Evolutionary conservation across 2,113 vertebrate genomes (phyloP), one percentile per base, ranked within the genome.

Genomic region (Hypocryptadius cinnamomeus): DNA sequence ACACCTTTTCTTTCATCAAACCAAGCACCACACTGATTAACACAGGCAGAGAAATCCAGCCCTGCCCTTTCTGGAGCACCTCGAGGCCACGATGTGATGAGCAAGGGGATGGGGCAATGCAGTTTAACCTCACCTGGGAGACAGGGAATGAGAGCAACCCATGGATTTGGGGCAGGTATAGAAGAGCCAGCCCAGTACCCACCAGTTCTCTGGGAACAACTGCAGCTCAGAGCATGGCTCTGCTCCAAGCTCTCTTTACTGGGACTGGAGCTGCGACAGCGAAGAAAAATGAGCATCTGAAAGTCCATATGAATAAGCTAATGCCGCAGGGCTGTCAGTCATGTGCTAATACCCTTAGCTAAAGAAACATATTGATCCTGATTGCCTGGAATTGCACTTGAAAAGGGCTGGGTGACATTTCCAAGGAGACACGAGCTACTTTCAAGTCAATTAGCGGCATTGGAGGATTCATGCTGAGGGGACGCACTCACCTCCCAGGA

Each of bases 391-490:
- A 98, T 96, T 97, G 94, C 74, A 97, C 96, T 97, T 97, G 96
- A 92, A 94, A 98, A 95, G 94, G 90, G 81, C 78, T 95, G 86
- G 95, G 96, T 95, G 96, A 97, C 96, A 97, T 96, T 98, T 97
- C 96, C 93, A 96, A 97, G 94, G 97, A 96, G 94, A 96, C 89
- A 94, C 25, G 47, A 94, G 91, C 94, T 96, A 89, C 83, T 96
- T 97, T 96, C 93, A 96, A 97, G 96, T 97, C 96, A 96, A 97
- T 97, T 96, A 96, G 96, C 92, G 2, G 74, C 91, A 90, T 33
- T 79, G 66, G 91, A 96, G 79, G 87, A 93, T 95, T 96, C 86
- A n/a, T 53, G 68, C 79, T 16, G 79, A 91, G 94, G 86, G 89
- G 89, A 97, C 87, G 8, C 59, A n/a, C 71, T 96, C 90, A 94